Evolutionary conservation across 2,113 vertebrate genomes (phyloP).

Genomic region (Sterrhoptilus dennistouni): DNA sequence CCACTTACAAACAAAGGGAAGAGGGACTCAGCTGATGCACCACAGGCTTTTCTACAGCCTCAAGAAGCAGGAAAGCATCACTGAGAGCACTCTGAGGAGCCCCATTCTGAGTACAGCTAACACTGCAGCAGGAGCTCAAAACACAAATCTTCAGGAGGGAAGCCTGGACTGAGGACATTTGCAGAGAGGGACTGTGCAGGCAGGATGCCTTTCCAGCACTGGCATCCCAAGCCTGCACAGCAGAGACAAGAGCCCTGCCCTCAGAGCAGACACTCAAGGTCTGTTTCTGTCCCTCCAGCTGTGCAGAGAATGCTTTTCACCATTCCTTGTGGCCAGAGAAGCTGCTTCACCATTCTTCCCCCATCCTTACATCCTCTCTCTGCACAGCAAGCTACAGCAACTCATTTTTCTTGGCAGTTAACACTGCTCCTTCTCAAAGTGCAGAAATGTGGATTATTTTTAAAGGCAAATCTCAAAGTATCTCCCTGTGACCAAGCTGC

Average conservation of each 20-base stretch:
- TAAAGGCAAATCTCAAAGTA: neutral
- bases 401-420: neutral
- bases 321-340: neutral
- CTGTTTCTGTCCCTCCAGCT: neutral
- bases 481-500: neutral
- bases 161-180: neutral
- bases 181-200: neutral
- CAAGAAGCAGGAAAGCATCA: neutral
- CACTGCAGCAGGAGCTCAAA: neutral
- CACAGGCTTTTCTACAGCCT: neutral
- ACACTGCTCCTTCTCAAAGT: neutral
- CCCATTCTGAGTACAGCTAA: neutral
- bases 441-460: neutral
- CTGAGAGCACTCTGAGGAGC: neutral
- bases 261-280: neutral
- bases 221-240: neutral
- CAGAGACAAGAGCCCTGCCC: neutral
- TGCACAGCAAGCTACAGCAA: neutral
- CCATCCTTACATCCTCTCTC: neutral
- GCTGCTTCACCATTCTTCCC: neutral
- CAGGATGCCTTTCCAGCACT: neutral
- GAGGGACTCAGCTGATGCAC: neutral
- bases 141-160: neutral
- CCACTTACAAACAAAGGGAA: neutral
- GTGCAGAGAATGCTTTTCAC: neutral